phyloP scores from a whole-genome alignment of 2,888 invertebrate genomes.

The Nineta flava region DNA sequence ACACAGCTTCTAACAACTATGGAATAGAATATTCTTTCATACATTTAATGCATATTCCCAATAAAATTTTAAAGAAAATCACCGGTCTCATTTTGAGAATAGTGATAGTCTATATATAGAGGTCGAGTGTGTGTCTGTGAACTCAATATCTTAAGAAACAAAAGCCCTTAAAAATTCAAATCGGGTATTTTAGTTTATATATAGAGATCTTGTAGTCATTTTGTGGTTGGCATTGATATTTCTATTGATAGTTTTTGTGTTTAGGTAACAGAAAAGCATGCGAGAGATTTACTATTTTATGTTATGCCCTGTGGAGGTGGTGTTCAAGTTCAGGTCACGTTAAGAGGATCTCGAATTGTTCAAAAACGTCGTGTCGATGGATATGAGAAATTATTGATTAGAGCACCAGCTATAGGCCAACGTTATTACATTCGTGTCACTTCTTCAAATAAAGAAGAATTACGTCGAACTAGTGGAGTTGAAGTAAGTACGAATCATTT shows the following conservation, averaged over 20 bases:
- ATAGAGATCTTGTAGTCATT: neutral
- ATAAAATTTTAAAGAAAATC: too few relatives aligned
- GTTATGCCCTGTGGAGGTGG: slow-evolving; percentile 39
- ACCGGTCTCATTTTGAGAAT: too few relatives aligned
- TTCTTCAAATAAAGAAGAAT: slow-evolving; percentile 33
- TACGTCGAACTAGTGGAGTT: slow-evolving; percentile 31
- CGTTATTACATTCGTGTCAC: slow-evolving; percentile 34
- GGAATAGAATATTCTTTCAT: too few relatives aligned
- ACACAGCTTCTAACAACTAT: too few relatives aligned
- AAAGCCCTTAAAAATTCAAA: too few relatives aligned
- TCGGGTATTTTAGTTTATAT: too few relatives aligned
- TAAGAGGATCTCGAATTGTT: slow-evolving; percentile 25
- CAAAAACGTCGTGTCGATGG: slow-evolving; percentile 27
- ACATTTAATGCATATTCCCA: too few relatives aligned
- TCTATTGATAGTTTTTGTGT: neutral
- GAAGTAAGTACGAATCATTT: slow-evolving; percentile 25
- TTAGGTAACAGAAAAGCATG: slow-evolving; percentile 1
- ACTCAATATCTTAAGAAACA: too few relatives aligned
- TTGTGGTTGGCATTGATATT: neutral
- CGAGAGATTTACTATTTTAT: slow-evolving; percentile 22
- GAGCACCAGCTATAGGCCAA: slow-evolving; percentile 26
- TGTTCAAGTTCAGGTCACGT: slow-evolving; percentile 30
- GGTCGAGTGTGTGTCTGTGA: too few relatives aligned
- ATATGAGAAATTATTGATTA: slow-evolving; percentile 28
- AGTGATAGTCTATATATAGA: too few relatives aligned